Conservation (phyloP, 2,113 vertebrate species). For the Crypturellus undulatus region DNA sequence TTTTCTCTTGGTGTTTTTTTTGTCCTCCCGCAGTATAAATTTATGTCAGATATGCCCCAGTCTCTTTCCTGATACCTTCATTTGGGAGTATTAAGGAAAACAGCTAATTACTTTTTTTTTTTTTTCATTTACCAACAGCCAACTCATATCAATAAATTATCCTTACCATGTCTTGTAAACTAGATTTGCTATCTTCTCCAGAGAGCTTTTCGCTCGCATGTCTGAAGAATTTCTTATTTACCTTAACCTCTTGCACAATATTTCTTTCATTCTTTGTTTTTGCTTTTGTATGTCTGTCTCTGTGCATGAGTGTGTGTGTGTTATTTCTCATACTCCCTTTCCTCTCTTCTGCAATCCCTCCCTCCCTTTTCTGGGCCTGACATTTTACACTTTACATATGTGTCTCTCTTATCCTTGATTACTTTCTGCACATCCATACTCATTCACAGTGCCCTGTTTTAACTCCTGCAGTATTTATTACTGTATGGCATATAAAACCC, state of each 20-base stretch:
- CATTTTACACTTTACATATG: not conserved
- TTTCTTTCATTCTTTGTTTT: conserved; percentile 11
- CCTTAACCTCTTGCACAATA: not conserved
- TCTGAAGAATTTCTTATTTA: conserved; percentile 37
- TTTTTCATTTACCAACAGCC: conserved; percentile 6
- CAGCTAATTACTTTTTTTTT: not conserved
- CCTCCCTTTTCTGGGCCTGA: not conserved
- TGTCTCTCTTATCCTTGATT: not conserved
- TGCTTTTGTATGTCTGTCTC: not conserved
- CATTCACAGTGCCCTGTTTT: not conserved
- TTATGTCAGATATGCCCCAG: not conserved
- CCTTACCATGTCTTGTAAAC: not conserved
- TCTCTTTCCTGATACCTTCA: not conserved
- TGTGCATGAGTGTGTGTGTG: fast-evolving
- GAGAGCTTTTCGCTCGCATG: not conserved
- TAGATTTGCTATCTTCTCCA: conserved; percentile 3
- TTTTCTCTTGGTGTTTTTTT: not conserved
- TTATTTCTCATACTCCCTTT: not conserved
- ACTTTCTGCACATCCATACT: not conserved
- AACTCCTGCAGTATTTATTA: not conserved
- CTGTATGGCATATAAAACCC: not conserved
- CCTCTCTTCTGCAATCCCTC: not conserved
- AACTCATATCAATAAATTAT: conserved; percentile 45
- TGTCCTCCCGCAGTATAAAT: not conserved
- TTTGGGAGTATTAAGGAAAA: conserved; percentile 57